Base-by-base conservation (phyloP, 2,888 invertebrate species). In the Rhodophaea formosa region DNA sequence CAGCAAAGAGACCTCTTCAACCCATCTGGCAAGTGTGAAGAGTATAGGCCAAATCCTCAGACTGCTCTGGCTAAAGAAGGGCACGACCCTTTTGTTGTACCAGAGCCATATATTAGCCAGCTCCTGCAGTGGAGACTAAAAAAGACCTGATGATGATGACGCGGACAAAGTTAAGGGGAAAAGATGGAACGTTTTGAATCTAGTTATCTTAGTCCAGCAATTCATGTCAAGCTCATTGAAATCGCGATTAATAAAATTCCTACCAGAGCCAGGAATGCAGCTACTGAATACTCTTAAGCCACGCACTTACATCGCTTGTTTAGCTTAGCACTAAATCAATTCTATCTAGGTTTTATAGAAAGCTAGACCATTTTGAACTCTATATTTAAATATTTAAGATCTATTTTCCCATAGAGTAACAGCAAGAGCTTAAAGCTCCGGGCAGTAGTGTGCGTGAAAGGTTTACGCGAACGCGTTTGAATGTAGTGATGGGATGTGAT, bases 381-480 rank as follows among this genome's bases (percentile, higher is more conserved):
- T 39, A 51, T 1, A 15, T 0, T 12, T 12, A 16, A 12, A 12
- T 8, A 1, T 1, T 12, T 51, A 51, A 51, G 3, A 16, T 35
- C 12, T 10, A 17, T 35, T 51, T 51, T 35, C 7, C 10, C 7
- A 0, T 35, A 16, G 17, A 16, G 17, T 17, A 7, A 15, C 16
- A 5, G 12, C 10, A 8, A 30, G 17, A 51, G 51, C 51, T 51
- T 51, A 17, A 51, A 51, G 51, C 51, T 51, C 17, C 32, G 35
- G 35, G 10, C 35, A 51, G 51, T 7, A n/a, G 51, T 51, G 51
- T 51, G 51, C 51, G 35, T 17, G 15, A 10, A 16, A 51, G 35
- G 49, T 51, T 51, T 35, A 51, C 35, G 15, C 32, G 49, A 35
- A 51, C 47, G 49, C 49, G 51, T 51, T 51, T 35, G 51, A n/a